Evolutionary conservation across 2,797 vertebrate species (phyloP).

Genomic region (Pseudopleuronectes americanus): DNA sequence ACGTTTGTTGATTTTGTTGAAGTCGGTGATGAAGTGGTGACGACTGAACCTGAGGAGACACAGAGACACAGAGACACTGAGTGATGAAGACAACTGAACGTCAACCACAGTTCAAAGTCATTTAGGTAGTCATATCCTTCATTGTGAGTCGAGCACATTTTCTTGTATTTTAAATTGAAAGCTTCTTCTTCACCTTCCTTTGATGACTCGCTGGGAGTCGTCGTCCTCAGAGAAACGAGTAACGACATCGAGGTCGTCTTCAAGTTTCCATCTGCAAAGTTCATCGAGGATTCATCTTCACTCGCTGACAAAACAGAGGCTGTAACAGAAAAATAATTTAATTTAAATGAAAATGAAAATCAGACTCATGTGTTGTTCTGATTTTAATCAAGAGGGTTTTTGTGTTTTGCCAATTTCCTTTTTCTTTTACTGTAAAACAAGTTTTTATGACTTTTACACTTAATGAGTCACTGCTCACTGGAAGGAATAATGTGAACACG

Average conservation of each 20-base stretch:
- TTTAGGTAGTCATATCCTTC: too few species aligned
- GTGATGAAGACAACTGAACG: too few species aligned
- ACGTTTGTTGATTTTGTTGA: conserved; percentile 6
- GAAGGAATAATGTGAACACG: too few species aligned
- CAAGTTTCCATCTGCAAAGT: not conserved
- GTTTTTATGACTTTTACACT: not conserved
- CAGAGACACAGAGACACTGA: not conserved
- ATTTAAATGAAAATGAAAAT: too few species aligned
- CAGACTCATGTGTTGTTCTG: too few species aligned
- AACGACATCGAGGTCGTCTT: not conserved
- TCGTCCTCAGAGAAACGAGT: not conserved
- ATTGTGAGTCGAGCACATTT: too few species aligned
- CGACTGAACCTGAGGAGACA: not conserved
- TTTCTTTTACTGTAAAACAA: not conserved
- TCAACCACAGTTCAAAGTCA: too few species aligned
- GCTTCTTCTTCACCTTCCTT: conserved; percentile 30
- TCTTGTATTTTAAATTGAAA: not conserved
- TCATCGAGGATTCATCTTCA: not conserved
- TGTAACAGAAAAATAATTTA: too few species aligned
- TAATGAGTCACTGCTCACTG: not conserved
- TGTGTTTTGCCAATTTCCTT: too few species aligned
- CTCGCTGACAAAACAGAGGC: too few species aligned
- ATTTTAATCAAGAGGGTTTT: too few species aligned
- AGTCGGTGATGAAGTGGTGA: not conserved
- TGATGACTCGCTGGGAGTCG: conserved; percentile 21